Evolutionary conservation across 2,113 vertebrate genomes (phyloP).

Genomic region (Parotia lawesii): DNA sequence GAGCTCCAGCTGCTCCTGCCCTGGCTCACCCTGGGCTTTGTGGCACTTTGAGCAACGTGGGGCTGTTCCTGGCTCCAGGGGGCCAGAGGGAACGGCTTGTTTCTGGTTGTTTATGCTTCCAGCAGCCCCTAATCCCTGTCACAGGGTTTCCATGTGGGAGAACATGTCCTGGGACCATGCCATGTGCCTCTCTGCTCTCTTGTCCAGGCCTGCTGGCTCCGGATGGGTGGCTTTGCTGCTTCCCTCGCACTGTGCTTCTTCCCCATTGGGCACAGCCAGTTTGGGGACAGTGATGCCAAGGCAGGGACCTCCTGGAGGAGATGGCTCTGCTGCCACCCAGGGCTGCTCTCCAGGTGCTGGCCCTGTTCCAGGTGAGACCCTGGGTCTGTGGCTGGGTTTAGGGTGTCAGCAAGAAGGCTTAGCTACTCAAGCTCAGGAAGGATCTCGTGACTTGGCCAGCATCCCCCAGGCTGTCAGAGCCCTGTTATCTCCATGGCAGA

Average conservation of each 20-base stretch:
- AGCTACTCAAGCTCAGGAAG: background rate
- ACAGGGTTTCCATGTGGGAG: background rate
- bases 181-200: background rate
- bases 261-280: rapidly evolving
- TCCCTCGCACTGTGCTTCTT: rapidly evolving
- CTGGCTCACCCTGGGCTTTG: rapidly evolving
- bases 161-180: background rate
- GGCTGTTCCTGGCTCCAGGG: background rate
- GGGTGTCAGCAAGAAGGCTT: background rate
- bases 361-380: background rate
- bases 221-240: background rate
- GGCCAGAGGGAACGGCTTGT: background rate
- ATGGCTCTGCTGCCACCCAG: background rate
- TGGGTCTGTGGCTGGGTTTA: rapidly evolving
- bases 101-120: background rate
- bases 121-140: slow-evolving; percentile 1
- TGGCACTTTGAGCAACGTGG: rapidly evolving
- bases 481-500: background rate
- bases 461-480: background rate
- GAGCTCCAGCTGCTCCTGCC: background rate
- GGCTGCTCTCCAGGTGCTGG: background rate
- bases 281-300: background rate
- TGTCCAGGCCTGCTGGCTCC: background rate
- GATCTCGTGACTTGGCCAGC: background rate
- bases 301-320: background rate